phyloP scores from a whole-genome alignment of 2,797 vertebrate genomes.

The Philypnodon macrostomus region DNA sequence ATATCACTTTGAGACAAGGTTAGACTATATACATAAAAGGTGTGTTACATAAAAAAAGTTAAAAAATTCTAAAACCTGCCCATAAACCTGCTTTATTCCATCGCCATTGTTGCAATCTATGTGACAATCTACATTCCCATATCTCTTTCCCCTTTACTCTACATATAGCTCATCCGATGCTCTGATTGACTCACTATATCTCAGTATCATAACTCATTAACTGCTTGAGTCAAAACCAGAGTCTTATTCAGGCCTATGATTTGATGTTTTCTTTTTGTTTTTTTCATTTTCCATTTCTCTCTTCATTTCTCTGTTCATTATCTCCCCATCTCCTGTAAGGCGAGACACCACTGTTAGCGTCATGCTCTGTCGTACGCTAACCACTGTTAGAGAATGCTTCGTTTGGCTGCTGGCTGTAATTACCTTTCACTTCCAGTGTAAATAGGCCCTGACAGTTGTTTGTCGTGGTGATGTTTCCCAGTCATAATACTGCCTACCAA shows the following conservation, averaged over 20 bases:
- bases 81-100: too few species aligned
- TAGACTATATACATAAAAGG: too few species aligned
- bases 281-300: not conserved
- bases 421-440: slow-evolving; percentile 39
- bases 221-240: not conserved
- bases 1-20: too few species aligned
- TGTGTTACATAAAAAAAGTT: too few species aligned
- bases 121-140: too few species aligned
- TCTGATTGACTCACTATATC: not conserved
- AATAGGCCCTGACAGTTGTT: slow-evolving; percentile 44
- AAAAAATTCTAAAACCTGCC: too few species aligned
- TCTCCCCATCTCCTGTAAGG: slow-evolving; percentile 19
- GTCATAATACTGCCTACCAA: slow-evolving; percentile 22
- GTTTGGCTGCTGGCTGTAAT: slow-evolving; percentile 32
- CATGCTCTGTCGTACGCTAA: slow-evolving; percentile 20
- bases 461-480: slow-evolving; percentile 31
- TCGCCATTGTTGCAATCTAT: too few species aligned
- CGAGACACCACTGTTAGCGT: slow-evolving; percentile 10
- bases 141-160: not conserved
- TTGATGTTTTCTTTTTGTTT: slow-evolving; percentile 15
- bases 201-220: not conserved
- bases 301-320: slow-evolving; percentile 23
- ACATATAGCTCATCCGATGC: not conserved
- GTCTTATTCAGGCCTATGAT: not conserved
- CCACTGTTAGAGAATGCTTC: slow-evolving; percentile 26